Conservation (phyloP, 2,113 vertebrate genomes). For the Pituophis catenifer region DNA sequence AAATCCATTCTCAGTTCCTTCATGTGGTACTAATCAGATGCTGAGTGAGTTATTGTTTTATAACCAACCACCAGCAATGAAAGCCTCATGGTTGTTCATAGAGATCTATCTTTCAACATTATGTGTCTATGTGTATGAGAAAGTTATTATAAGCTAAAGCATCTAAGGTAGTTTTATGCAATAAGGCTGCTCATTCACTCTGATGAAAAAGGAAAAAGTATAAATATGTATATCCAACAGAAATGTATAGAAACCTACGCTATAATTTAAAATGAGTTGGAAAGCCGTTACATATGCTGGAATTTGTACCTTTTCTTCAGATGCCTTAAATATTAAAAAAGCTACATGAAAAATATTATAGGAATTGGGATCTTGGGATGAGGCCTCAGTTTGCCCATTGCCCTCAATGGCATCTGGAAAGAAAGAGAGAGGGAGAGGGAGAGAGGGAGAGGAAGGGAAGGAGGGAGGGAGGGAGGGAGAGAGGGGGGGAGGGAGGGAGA, state of each 20-base stretch:
- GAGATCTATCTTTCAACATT: too few species aligned
- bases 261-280: neutral
- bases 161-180: neutral
- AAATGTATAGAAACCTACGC: neutral
- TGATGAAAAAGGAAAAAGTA: neutral
- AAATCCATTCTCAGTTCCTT: neutral
- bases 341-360: neutral
- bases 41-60: neutral
- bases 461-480: too few species aligned
- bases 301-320: neutral
- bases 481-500: rapidly evolving
- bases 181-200: neutral
- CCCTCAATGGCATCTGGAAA: neutral
- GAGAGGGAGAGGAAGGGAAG: rapidly evolving
- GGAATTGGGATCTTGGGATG: neutral
- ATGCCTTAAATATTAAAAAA: neutral
- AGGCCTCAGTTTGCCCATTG: neutral
- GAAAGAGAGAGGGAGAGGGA: rapidly evolving
- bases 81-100: neutral
- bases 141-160: neutral
- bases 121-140: neutral
- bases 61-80: neutral
- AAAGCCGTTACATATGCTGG: too few species aligned
- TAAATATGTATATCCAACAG: neutral
- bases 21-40: neutral